Conservation (phyloP, 2,888 invertebrate species). For the Morinoia aosen region DNA sequence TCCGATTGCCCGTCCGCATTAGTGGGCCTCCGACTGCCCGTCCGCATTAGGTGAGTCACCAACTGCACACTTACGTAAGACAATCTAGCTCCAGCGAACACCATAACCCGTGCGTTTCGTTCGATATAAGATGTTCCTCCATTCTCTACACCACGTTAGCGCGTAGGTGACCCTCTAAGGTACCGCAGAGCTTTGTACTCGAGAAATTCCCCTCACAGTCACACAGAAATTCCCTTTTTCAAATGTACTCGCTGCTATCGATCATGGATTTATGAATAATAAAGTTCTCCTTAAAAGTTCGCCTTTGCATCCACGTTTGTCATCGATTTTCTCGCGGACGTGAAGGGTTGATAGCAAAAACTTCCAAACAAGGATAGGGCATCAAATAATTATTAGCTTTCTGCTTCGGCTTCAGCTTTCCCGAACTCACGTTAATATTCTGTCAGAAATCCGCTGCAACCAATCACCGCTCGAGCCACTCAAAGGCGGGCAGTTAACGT, state of each 20-base stretch:
- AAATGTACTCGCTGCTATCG: too few relatives aligned
- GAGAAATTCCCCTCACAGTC: too few relatives aligned
- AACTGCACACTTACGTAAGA: neutral
- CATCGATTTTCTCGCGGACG: neutral
- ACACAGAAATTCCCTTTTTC: too few relatives aligned
- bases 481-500: neutral
- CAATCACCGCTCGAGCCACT: neutral
- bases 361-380: neutral
- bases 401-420: neutral
- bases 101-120: neutral
- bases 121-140: neutral
- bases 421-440: neutral
- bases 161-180: too few relatives aligned
- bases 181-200: too few relatives aligned
- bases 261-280: neutral
- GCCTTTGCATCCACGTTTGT: neutral
- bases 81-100: neutral
- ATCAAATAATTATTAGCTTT: neutral
- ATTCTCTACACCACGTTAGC: neutral
- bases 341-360: neutral
- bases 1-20: too few relatives aligned
- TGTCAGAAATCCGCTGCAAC: neutral
- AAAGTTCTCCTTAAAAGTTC: neutral
- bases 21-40: too few relatives aligned
- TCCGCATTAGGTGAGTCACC: neutral